Base-by-base conservation (phyloP, 1,140 invertebrate genomes). In the Leptopilina clavipes region DNA sequence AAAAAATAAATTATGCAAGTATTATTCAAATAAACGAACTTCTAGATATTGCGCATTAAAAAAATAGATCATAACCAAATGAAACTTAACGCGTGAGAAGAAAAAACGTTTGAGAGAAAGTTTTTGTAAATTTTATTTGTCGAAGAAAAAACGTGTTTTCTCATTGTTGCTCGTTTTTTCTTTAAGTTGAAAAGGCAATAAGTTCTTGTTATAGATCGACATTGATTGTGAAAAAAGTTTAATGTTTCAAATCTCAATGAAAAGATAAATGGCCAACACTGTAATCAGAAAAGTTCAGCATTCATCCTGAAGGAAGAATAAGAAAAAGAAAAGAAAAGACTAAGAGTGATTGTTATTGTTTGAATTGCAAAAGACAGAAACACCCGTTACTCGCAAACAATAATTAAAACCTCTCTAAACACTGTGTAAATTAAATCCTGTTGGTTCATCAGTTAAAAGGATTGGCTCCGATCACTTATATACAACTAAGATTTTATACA, bases 1-100 rank as follows among this genome's bases (percentile, higher is more conserved):
- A 78, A 70, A 70, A 70, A 74, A 70, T 75, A 78, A 72, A 44
- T 22, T 74, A 18, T 19, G 48, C 17, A 54, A 70, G 72, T 75
- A 54, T 73, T 43, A 17, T 52, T 17, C 37, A 40, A 40, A n/a
- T n/a, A 52, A 52, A 12, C n/a, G 1, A 52, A 52, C 48, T 52
- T 52, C 44, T 40, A 56, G 14, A 44, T 65, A 65, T 14, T 31
- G 25, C 19, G 14, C n/a, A n/a, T n/a, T n/a, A n/a, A n/a, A n/a
- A n/a, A 12, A 65, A 65, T 65, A 31, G 59, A 65, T 37, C 59
- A 65, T n/a, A n/a, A 59, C 9, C 25, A 25, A 19, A 59, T 59
- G 12, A 52, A 52, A 17, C 14, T 52, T 8, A 11, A 48, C 1
- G 25, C 12, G 1, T 65, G 14, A 12, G 25, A 5, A 18, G 19